phyloP scores from a whole-genome alignment of 2,113 vertebrate genomes.

The Megaptera novaeangliae region DNA sequence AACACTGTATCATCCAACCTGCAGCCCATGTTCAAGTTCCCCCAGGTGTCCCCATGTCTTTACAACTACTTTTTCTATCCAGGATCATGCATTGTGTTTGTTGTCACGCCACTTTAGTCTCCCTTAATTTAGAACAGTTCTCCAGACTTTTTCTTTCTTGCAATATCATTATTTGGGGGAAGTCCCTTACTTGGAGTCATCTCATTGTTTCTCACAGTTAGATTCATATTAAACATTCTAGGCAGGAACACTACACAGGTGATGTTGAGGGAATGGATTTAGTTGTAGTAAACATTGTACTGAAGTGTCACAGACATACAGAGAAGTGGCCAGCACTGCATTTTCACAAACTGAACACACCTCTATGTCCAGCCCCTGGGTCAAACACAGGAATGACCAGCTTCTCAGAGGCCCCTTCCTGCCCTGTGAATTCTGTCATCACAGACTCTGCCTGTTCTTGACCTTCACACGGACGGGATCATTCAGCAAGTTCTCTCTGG shows the following conservation, averaged over 20 bases:
- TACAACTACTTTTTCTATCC: not conserved
- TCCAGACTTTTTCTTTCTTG: not conserved
- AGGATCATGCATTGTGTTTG: not conserved
- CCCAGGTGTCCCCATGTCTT: not conserved
- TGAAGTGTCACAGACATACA: not conserved
- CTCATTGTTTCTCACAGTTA: not conserved
- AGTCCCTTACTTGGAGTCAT: not conserved
- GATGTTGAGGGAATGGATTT: not conserved
- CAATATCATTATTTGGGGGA: not conserved
- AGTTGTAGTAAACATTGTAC: not conserved
- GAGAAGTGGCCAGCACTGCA: not conserved
- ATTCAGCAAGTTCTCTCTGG: not conserved
- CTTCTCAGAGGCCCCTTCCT: not conserved
- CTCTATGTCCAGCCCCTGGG: not conserved
- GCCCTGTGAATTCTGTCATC: not conserved
- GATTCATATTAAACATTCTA: not conserved
- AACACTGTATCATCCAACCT: too few relatives aligned
- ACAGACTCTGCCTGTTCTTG: not conserved
- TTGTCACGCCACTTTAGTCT: rapidly evolving
- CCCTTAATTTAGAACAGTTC: not conserved
- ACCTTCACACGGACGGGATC: not conserved
- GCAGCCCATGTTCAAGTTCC: not conserved
- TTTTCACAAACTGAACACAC: not conserved
- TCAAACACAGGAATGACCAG: not conserved
- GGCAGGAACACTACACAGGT: not conserved